Evolutionary conservation across 2,888 invertebrate species (phyloP).

Genomic region (Amblyjoppa proteus): DNA sequence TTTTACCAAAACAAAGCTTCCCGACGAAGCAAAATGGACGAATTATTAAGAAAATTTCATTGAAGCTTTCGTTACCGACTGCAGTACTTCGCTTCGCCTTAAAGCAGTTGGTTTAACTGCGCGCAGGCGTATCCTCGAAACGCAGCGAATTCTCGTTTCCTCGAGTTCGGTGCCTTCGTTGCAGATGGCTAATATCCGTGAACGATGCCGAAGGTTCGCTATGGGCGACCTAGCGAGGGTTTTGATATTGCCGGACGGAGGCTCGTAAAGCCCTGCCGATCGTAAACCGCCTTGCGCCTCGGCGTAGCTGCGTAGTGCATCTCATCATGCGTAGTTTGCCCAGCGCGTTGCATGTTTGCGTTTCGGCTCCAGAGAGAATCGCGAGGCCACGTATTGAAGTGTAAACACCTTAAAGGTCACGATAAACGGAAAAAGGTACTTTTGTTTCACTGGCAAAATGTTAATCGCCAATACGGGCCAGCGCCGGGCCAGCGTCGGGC

Average conservation of each 20-base stretch:
- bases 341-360: constrained; percentile 27
- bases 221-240: constrained; percentile 48
- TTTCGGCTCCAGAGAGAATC: neutral
- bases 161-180: neutral
- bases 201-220: constrained; percentile 30
- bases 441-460: too few species aligned
- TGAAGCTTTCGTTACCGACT: too few species aligned
- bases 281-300: constrained; percentile 69
- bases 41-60: neutral
- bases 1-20: too few species aligned
- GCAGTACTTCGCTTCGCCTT: neutral
- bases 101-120: neutral
- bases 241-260: constrained; percentile 66
- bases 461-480: too few species aligned
- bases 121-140: neutral
- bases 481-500: too few species aligned
- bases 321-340: constrained; percentile 18
- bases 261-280: constrained; percentile 69
- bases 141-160: neutral
- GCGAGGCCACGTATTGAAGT: neutral
- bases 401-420: neutral
- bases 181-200: constrained; percentile 25
- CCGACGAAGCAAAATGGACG: neutral
- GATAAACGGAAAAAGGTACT: neutral
- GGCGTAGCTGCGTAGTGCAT: constrained; percentile 24